phyloP scores from a whole-genome alignment of 2,888 invertebrate species.

The Phortica okadai region DNA sequence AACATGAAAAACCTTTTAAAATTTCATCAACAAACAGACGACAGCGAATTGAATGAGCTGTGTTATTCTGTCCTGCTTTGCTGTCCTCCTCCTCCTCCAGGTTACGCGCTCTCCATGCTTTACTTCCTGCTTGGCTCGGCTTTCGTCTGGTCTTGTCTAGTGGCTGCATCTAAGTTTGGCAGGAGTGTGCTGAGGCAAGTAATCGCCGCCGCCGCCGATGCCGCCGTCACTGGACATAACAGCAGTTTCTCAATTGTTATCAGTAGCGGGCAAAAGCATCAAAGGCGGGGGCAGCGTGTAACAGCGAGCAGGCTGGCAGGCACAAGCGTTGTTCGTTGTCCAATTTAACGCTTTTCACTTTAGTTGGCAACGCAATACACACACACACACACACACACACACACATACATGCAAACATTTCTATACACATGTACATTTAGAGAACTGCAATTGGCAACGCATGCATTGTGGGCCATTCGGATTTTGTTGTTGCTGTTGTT shows the following conservation, averaged over 20 bases:
- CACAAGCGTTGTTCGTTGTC: conserved; percentile 35
- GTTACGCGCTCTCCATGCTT: no score
- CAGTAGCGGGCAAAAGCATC: conserved; percentile 41
- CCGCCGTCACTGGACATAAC: neutral
- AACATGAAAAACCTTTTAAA: conserved; percentile 67
- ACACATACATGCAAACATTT: conserved; percentile 37
- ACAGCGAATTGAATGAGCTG: conserved; percentile 44
- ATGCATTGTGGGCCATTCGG: neutral
- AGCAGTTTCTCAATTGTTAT: conserved; percentile 61
- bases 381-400: conserved; percentile 33
- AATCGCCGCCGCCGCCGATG: no score
- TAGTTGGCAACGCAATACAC: neutral
- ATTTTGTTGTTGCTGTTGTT: neutral
- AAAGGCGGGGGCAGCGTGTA: no score
- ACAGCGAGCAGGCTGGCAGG: conserved; percentile 40
- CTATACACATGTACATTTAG: conserved; percentile 41
- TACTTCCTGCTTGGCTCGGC: no score
- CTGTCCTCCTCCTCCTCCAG: neutral
- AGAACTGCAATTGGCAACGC: conserved; percentile 50
- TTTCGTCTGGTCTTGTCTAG: neutral
- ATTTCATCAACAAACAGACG: conserved; percentile 31
- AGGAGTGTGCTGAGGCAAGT: no score
- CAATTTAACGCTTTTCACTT: conserved; percentile 26
- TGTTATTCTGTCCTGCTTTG: conserved; percentile 43
- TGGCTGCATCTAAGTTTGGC: neutral